These are phyloP conservation scores for Rugalucina vietnamica DNA, from an alignment of 2,888 invertebrate genomes.

Conservation along the genomic window DNA sequence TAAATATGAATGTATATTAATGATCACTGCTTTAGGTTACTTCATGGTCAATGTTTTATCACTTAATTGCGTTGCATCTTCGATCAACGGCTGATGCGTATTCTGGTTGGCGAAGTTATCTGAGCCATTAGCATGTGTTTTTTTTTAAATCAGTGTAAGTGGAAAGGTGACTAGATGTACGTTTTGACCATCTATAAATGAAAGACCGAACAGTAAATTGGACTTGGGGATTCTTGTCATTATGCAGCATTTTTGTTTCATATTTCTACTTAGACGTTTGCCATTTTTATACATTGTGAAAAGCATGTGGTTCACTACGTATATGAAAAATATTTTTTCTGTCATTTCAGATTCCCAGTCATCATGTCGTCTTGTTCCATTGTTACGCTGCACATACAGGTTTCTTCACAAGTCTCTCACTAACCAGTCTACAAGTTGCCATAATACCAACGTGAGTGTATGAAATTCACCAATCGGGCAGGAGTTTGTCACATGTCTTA, in stretches of 20 bases:
- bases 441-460: background rate
- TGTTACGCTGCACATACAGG: background rate
- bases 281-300: no score
- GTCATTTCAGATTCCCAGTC: background rate
- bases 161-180: background rate
- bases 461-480: no score
- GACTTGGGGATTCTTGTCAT: background rate
- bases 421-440: background rate
- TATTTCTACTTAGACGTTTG: background rate
- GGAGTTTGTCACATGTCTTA: no score
- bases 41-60: background rate
- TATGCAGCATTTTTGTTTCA: background rate
- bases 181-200: background rate
- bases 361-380: background rate
- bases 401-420: background rate
- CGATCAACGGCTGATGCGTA: no score
- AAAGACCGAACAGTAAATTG: background rate
- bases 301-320: no score
- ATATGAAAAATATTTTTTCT: background rate
- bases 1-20: background rate
- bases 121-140: no score
- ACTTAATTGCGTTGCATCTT: no score
- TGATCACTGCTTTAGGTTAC: background rate
- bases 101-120: no score
- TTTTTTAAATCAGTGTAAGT: no score